Evolutionary conservation across 2,113 vertebrate genomes (phyloP).

Genomic region (Onychorhynchus coronatus): DNA sequence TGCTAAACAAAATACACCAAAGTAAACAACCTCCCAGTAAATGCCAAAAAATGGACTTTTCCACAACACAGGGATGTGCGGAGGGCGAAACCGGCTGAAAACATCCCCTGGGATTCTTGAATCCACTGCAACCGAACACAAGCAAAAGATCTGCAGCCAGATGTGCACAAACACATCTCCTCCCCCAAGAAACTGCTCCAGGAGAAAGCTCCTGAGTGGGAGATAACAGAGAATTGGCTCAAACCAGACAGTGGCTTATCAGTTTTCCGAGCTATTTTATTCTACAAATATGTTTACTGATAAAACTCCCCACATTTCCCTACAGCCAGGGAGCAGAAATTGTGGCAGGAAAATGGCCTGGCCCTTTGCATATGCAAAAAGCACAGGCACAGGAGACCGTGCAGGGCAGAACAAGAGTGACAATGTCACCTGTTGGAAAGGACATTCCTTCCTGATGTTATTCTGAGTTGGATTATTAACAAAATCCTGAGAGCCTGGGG

Average conservation of each 20-base stretch:
- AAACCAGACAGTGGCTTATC: not conserved
- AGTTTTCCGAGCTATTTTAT: not conserved
- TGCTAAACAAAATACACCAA: accelerated
- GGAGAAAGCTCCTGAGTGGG: not conserved
- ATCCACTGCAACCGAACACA: accelerated
- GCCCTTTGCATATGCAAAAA: not conserved
- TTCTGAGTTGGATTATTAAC: not conserved
- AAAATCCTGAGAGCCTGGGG: not conserved
- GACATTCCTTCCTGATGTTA: not conserved
- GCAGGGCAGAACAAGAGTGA: not conserved
- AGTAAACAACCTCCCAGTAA: not conserved
- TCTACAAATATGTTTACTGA: not conserved
- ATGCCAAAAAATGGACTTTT: not conserved
- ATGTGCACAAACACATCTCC: not conserved
- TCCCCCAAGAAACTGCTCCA: not conserved
- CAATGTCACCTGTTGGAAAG: not conserved
- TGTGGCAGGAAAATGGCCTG: not conserved
- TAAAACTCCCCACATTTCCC: not conserved
- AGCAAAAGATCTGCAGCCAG: not conserved
- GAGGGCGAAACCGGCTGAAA: not conserved
- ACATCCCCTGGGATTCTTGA: not conserved
- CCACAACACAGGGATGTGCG: not conserved
- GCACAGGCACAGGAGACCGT: not conserved
- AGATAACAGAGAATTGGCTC: not conserved
- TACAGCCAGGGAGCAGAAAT: not conserved